A percentile compares a stretch with the other conserved stretches of the same genome.
Conservation (phyloP, 2,797 vertebrate genomes). For the Hemibagrus guttatus region DNA sequence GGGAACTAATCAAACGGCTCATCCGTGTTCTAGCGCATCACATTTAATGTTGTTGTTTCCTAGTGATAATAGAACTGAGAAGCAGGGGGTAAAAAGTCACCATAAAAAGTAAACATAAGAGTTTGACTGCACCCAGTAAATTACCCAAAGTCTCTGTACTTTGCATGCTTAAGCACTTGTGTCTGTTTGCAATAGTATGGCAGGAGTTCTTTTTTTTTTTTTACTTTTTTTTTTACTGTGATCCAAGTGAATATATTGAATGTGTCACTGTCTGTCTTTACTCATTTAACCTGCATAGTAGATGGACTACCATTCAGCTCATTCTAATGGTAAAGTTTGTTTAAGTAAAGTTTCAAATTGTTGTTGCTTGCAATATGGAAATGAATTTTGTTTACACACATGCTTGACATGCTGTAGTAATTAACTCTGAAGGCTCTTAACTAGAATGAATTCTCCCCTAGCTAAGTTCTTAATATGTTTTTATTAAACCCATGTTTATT, state of each 20-base stretch:
- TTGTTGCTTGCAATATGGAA: background rate
- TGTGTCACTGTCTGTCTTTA: background rate
- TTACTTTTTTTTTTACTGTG: background rate
- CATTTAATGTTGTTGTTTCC: constrained; percentile 36
- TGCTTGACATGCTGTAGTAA: background rate
- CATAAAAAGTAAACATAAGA: constrained; percentile 22
- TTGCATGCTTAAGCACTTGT: background rate
- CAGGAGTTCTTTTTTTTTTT: too few species aligned
- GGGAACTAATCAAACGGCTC: constrained; percentile 24
- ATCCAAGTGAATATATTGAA: background rate
- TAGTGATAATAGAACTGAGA: constrained; percentile 30
- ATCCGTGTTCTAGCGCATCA: constrained; percentile 29
- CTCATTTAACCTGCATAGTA: constrained; percentile 6
- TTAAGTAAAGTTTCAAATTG: background rate
- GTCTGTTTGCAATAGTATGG: constrained; percentile 2
- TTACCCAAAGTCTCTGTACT: background rate
- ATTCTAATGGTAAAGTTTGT: background rate
- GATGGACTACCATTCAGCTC: constrained; percentile 12
- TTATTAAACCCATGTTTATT: background rate
- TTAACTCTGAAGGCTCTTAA: background rate
- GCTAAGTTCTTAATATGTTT: background rate
- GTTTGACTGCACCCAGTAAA: constrained; percentile 23
- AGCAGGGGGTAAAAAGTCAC: constrained; percentile 17
- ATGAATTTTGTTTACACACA: background rate
- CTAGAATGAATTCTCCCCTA: background rate